phyloP scores from a whole-genome alignment of 1,140 invertebrate species.

The Varroa destructor region DNA sequence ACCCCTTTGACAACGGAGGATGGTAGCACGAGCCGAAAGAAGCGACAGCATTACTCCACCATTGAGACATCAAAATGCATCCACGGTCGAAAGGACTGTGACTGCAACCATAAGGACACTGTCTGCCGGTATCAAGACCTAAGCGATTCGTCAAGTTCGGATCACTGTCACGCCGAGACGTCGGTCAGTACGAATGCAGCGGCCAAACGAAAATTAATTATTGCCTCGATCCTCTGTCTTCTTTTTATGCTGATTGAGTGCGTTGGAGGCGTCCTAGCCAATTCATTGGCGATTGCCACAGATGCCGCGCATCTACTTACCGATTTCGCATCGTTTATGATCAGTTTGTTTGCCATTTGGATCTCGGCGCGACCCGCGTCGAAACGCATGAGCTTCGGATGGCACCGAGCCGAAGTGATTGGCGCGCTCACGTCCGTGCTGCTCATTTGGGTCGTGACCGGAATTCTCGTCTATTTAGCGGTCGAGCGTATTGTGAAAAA shows the following conservation, averaged over 20 bases:
- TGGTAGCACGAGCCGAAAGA: neutral
- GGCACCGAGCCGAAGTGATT: slow-evolving; percentile 89
- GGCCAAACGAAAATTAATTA: slow-evolving; percentile 47
- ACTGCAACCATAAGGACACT: slow-evolving; percentile 26
- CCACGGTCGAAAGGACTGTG: neutral
- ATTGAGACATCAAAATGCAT: neutral
- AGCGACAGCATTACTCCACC: slow-evolving; percentile 7
- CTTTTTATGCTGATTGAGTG: slow-evolving; percentile 80
- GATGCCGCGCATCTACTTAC: slow-evolving; percentile 92
- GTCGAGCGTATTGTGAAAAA: slow-evolving; percentile 64
- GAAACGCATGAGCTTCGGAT: slow-evolving; percentile 59
- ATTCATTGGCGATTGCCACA: slow-evolving; percentile 86
- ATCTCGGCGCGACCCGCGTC: slow-evolving; percentile 73
- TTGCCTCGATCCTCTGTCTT: slow-evolving; percentile 77
- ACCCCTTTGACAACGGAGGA: too few species aligned
- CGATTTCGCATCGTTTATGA: slow-evolving; percentile 93
- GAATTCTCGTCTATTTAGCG: slow-evolving; percentile 81
- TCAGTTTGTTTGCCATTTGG: slow-evolving; percentile 84
- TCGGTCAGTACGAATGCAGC: neutral
- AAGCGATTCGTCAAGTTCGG: slow-evolving; percentile 2
- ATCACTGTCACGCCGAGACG: neutral
- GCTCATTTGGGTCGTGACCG: slow-evolving; percentile 93
- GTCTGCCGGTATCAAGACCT: neutral
- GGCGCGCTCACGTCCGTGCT: slow-evolving; percentile 87
- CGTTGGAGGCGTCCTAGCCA: slow-evolving; percentile 72